Evolutionary conservation across 1,140 invertebrate species (phyloP).

Genomic region (Leptopilina clavipes): DNA sequence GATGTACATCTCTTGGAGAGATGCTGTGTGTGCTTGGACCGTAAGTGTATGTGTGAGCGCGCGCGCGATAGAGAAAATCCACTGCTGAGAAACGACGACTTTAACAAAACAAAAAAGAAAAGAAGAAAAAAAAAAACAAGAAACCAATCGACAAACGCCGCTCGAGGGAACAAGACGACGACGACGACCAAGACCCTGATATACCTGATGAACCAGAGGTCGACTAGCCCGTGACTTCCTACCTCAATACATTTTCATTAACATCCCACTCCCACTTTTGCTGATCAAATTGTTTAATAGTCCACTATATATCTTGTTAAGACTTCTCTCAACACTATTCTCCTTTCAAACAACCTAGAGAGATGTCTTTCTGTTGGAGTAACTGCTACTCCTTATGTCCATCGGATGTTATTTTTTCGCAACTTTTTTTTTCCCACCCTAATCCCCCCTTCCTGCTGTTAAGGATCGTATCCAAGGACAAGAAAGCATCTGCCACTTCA

Average conservation of each 20-base stretch:
- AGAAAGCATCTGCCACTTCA: no score
- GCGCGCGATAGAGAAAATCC: slow-evolving; percentile 31
- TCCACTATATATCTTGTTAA: slow-evolving; percentile 10
- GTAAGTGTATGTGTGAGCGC: no score
- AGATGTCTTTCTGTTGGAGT: no score
- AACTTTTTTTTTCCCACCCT: no score
- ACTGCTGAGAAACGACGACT: slow-evolving; percentile 34
- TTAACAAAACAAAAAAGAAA: slow-evolving; percentile 9
- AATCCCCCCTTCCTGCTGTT: no score
- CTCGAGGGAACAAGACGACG: neutral
- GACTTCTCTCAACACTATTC: slow-evolving; percentile 4
- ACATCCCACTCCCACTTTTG: slow-evolving; percentile 10
- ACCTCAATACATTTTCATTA: slow-evolving; percentile 36
- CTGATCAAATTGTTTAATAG: slow-evolving; percentile 13
- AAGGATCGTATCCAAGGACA: no score
- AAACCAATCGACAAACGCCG: neutral
- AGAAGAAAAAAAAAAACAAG: neutral
- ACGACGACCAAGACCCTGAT: slow-evolving; percentile 10
- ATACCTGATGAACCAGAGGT: slow-evolving; percentile 1
- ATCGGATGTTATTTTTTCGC: no score
- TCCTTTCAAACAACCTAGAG: neutral
- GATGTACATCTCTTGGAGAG: slow-evolving; percentile 32
- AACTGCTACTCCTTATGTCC: no score
- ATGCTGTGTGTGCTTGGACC: no score
- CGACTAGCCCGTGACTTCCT: slow-evolving; percentile 23